Conservation (phyloP, 2,888 invertebrate genomes). For the Drosophila borealis region DNA sequence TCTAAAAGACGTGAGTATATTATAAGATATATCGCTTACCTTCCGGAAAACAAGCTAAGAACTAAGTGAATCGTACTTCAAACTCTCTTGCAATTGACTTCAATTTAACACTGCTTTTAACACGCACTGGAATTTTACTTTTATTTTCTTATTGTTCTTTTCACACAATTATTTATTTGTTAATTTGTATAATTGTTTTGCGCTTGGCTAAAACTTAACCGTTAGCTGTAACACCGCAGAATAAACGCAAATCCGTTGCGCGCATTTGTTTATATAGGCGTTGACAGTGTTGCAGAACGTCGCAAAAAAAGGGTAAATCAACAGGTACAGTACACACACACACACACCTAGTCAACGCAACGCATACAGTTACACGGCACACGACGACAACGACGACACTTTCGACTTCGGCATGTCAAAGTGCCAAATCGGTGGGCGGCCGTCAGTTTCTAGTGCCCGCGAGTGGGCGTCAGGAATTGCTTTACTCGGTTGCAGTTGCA, state of each 20-base stretch:
- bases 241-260: constrained; percentile 76
- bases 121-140: background rate
- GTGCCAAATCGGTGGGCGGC: constrained; percentile 40
- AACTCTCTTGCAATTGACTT: background rate
- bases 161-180: constrained; percentile 7
- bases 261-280: constrained; percentile 74
- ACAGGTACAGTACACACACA: constrained; percentile 61
- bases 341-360: constrained; percentile 1
- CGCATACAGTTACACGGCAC: constrained; percentile 17
- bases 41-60: background rate
- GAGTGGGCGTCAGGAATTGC: constrained; percentile 36
- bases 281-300: constrained; percentile 37
- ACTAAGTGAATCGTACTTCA: background rate
- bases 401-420: constrained; percentile 45
- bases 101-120: constrained; percentile 3
- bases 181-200: constrained; percentile 1
- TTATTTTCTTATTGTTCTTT: constrained; percentile 1
- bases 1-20: too few species aligned
- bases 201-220: constrained; percentile 46
- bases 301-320: constrained; percentile 70
- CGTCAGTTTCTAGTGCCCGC: constrained; percentile 14
- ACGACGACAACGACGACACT: constrained; percentile 45
- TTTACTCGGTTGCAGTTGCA: constrained; percentile 37
- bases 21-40: constrained; percentile 24
- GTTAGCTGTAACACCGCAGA: constrained; percentile 70